Evolutionary conservation across 2,888 invertebrate species (phyloP), one percentile per base, ranked within the genome.

Genomic region (Cecidostiba fungosa): DNA sequence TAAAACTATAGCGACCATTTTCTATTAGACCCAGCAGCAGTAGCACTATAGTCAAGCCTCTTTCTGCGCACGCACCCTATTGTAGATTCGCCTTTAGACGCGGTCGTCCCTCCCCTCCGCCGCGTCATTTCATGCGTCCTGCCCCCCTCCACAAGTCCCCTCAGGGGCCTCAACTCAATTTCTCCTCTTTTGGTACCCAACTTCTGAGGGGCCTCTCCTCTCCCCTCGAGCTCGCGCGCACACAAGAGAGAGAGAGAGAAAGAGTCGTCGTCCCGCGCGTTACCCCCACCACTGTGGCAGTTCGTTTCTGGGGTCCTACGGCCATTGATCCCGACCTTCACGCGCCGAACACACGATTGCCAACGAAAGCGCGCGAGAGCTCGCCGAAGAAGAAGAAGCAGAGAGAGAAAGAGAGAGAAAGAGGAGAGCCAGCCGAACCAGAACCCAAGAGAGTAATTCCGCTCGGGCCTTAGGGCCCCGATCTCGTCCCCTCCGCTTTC

Each of bases 291-390:
- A 72, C 82, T 54, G 59, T 74, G 39, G 78, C 86, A 32, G 76
- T 74, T 72, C 70, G 83, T 89, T 88, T 89, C 87, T 88, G 89
- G 92, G 92, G 93, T 91, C 92, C 93, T 92, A 92, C 92, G 93
- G 93, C 92, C 93, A 91, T 93, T 93, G 93, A 93, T 93, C 93
- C 93, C 92, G 93, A 93, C 93, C 93, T 93, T 93, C 93, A 92
- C 92, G 92, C 93, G 93, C 93, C 92, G 91, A 92, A 93, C 93
- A 91, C 92, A 91, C 92, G 92, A 92, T 91, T 90, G 92, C 91
- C 90, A 90, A 90, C 91, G 91, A 91, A 90, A 91, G 90, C 90
- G 87, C 88, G 85, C 88, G 87, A 87, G 86, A 87, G 91, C 92
- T 92, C 43, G 91, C 92, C 93, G 91, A 92, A 93, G 87, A 88